Base-by-base conservation (phyloP, 2,113 vertebrate genomes). In the Carollia perspicillata region DNA sequence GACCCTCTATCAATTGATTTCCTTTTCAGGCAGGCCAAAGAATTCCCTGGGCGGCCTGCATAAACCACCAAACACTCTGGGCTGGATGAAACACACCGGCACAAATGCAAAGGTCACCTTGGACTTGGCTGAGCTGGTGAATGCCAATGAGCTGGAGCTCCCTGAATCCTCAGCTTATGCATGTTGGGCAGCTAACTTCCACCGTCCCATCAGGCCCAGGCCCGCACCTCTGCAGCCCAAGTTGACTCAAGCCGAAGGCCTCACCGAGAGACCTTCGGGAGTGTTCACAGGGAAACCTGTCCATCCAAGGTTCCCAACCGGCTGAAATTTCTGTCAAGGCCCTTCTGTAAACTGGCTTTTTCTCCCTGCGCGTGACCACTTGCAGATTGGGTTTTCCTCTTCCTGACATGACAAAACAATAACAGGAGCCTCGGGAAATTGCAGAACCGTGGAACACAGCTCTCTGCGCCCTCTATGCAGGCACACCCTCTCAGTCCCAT, bases 351-450 rank as follows among this genome's bases (percentile, higher is more conserved):
- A 49, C 47, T 92, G n/a, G 7, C 4, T 35, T 53, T 65, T 30
- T 28, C 40, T 2, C 6, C 8, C n/a, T 71, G 23, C 35, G 93
- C 40, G 23, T 69, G 92, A 94, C 49, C 66, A 77, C 89, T 92
- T 90, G 85, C 55, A 94, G 20, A 65, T 58, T 66, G 37, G 33
- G 6, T 30, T 40, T 91, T 86, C 53, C 66, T n/a, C 42, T 96
- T 77, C 23, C 5, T 44, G 8, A 86, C 65, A 71, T 13, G 58
- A 86, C 18, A 74, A 97, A 94, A 26, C 6, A 81, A 17, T 42
- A 49, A 58, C 58, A 92, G 55, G 22, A 93, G 68, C 53, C 33
- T 88, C 65, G 65, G 90, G 72, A 95, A 97, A 95, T 77, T 93
- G 22, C 13, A 87, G 69, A 93, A 94, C 80, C 92, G 74, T 1